These are phyloP conservation scores for Beroe forskalii DNA, from an alignment of 37 sponge, comb jelly and placozoan genomes.

Conservation along the genomic window DNA sequence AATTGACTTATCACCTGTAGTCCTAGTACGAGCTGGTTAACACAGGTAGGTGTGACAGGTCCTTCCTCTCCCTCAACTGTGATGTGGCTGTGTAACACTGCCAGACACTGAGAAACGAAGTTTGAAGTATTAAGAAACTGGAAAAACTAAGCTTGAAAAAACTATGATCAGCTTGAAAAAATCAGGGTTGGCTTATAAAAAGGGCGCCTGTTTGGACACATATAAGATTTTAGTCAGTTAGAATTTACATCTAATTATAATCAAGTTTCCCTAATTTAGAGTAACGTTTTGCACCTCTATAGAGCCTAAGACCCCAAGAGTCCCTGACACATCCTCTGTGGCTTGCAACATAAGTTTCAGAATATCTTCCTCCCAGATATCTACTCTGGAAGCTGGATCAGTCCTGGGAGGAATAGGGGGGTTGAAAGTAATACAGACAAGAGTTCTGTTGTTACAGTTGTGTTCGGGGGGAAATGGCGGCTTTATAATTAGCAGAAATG, in stretches of 20 bases:
- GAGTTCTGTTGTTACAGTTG: too few relatives aligned
- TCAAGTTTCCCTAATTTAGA: too few relatives aligned
- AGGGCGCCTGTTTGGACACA: too few relatives aligned
- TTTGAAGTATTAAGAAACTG: too few relatives aligned
- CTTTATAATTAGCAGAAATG: too few relatives aligned
- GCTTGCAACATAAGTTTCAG: conserved; percentile 33
- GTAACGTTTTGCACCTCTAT: conserved; percentile 31
- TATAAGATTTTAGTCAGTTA: too few relatives aligned
- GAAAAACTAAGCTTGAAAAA: too few relatives aligned
- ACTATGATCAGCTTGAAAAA: too few relatives aligned
- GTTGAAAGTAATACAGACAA: background rate
- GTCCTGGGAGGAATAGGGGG: conserved; percentile 27
- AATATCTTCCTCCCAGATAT: conserved; percentile 37
- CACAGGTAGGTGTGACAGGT: conserved; percentile 40
- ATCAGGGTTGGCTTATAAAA: too few relatives aligned
- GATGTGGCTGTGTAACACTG: conserved; percentile 55
- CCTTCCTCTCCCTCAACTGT: conserved; percentile 60
- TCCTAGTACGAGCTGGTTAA: conserved; percentile 37
- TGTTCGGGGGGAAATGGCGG: too few relatives aligned
- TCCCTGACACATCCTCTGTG: conserved; percentile 53
- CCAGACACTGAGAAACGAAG: conserved; percentile 47
- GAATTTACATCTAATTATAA: too few relatives aligned
- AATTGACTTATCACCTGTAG: conserved; percentile 16
- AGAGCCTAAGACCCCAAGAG: conserved; percentile 28
- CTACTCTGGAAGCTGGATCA: conserved; percentile 38